Percentiles rank a stretch among this genome's conserved stretches.
Conservation (phyloP, 2,797 vertebrate genomes). For the Amblyopsis hoosieri region DNA sequence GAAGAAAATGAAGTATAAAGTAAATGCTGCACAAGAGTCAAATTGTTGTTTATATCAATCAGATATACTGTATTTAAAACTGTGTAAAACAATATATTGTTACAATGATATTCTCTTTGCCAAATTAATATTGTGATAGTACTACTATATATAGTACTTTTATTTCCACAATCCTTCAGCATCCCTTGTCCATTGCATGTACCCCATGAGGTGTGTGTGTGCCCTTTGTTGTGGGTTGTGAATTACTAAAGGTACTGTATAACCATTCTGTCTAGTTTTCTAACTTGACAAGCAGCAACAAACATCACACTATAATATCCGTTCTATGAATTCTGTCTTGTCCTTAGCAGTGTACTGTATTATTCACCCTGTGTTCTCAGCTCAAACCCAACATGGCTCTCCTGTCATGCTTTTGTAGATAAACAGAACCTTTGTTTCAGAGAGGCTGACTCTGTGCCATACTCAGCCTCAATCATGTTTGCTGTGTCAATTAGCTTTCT, state of each 20-base stretch:
- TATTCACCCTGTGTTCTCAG: conserved; percentile 6
- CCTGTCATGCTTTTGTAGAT: conserved; percentile 42
- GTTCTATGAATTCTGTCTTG: background rate
- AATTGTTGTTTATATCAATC: no score
- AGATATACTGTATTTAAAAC: no score
- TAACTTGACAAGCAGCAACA: background rate
- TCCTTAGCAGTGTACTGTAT: background rate
- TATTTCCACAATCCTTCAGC: no score
- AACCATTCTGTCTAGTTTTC: background rate
- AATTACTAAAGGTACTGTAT: background rate
- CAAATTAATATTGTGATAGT: no score
- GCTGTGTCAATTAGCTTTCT: conserved; percentile 30
- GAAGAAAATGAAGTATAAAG: no score
- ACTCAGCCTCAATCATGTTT: conserved; percentile 35
- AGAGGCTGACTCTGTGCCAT: conserved; percentile 11
- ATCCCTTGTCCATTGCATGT: no score
- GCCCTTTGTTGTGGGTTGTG: no score
- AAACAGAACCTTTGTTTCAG: conserved; percentile 19
- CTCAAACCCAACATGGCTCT: background rate
- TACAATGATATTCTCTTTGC: no score
- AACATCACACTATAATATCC: background rate
- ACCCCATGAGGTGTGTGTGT: no score
- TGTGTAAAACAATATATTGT: no score
- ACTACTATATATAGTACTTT: no score
- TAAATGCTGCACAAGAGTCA: no score